These are phyloP conservation scores for Rotaria socialis DNA, from an alignment of 2,888 invertebrate species.

Conservation along the genomic window DNA sequence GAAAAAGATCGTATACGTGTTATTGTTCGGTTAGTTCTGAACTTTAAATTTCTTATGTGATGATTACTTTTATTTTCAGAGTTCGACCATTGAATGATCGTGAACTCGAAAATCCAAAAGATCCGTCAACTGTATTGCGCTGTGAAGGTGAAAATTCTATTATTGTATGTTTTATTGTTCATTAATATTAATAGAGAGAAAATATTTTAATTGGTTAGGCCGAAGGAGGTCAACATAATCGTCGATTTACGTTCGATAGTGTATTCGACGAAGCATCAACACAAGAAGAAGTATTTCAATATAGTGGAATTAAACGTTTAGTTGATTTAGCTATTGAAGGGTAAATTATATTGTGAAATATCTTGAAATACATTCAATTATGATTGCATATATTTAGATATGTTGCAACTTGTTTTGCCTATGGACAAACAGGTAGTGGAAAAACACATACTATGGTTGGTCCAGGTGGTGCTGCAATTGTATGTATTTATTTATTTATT, in stretches of 20 bases:
- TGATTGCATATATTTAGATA: constrained; percentile 62
- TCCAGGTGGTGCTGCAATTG: constrained; percentile 52
- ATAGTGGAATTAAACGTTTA: constrained; percentile 80
- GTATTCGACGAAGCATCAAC: constrained; percentile 40
- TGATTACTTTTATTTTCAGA: neutral
- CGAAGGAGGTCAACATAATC: constrained; percentile 42
- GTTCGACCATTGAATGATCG: neutral
- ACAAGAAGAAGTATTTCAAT: constrained; percentile 74
- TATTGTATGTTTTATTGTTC: neutral
- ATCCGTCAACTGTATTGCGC: neutral
- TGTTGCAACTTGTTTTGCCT: constrained; percentile 86
- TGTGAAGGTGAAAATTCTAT: constrained; percentile 12
- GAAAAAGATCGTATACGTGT: constrained; percentile 33
- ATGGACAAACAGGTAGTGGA: constrained; percentile 92
- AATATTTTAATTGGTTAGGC: neutral
- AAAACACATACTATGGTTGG: constrained; percentile 92
- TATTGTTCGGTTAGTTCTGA: neutral
- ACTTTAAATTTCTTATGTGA: neutral
- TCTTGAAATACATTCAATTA: neutral
- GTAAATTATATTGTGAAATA: constrained; percentile 49
- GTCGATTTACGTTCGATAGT: constrained; percentile 44
- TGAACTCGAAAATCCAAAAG: neutral
- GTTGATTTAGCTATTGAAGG: constrained; percentile 91
- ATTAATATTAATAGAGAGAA: neutral
- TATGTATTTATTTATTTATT: constrained; percentile 5